Conservation (phyloP, 2,113 vertebrate species). For the Elgaria multicarinata region DNA sequence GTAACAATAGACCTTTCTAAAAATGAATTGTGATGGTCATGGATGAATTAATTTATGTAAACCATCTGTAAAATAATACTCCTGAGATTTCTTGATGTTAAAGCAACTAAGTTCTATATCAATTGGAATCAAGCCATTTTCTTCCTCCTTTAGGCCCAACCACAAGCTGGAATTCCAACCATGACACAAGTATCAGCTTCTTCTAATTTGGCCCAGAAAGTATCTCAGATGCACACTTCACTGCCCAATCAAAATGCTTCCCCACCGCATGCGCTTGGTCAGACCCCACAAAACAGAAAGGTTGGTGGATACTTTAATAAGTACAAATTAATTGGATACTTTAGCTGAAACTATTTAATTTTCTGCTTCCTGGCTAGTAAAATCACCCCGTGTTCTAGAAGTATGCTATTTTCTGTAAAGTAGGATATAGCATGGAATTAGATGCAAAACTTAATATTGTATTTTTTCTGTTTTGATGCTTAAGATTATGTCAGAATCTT, state of each 20-base stretch:
- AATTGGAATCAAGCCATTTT: neutral
- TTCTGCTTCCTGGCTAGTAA: neutral
- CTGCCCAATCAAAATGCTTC: conserved; percentile 78
- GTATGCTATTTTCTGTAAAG: neutral
- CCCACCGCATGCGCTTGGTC: conserved; percentile 75
- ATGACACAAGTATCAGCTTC: conserved; percentile 76
- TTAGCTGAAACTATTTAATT: conserved; percentile 14
- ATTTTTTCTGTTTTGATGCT: neutral
- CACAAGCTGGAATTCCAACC: conserved; percentile 74
- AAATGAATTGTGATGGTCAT: neutral
- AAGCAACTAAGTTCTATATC: neutral
- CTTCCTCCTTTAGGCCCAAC: conserved; percentile 71
- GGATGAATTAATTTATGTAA: neutral
- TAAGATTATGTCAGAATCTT: neutral
- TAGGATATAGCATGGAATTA: neutral
- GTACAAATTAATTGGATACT: conserved; percentile 13
- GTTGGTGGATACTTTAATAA: conserved; percentile 74
- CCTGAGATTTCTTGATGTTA: neutral
- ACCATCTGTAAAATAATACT: neutral
- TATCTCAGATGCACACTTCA: conserved; percentile 78
- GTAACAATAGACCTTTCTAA: neutral
- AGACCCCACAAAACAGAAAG: conserved; percentile 81
- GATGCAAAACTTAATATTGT: neutral
- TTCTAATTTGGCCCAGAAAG: conserved; percentile 77
- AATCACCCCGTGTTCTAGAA: neutral